A percentile compares a stretch with the other conserved stretches of the same genome.
These are phyloP conservation scores for Melanargia galathea DNA, from an alignment of 2,888 invertebrate genomes.

Conservation along the genomic window DNA sequence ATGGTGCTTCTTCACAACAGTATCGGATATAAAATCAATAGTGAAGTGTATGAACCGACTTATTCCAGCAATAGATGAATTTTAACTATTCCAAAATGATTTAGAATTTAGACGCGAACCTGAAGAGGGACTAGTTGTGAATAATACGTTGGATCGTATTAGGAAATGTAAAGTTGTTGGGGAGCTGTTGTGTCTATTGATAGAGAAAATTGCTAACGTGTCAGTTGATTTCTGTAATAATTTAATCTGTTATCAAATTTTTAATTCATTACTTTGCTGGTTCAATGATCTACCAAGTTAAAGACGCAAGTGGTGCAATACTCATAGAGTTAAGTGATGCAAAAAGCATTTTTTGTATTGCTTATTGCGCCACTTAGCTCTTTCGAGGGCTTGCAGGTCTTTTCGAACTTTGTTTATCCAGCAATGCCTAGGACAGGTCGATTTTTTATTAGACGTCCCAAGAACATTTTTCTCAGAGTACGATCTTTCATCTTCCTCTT, in stretches of 20 bases:
- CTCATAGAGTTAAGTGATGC: no score
- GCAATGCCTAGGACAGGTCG: no score
- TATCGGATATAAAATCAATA: neutral
- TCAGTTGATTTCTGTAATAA: constrained; percentile 51
- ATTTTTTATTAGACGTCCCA: no score
- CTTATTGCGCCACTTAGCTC: no score
- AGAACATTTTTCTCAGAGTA: neutral
- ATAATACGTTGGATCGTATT: constrained; percentile 52
- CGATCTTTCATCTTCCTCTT: neutral
- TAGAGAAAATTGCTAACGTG: constrained; percentile 51
- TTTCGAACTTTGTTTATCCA: no score
- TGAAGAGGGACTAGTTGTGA: constrained; percentile 46
- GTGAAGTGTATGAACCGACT: neutral
- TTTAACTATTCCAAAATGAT: constrained; percentile 36
- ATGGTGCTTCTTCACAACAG: neutral
- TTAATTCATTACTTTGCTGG: constrained; percentile 17
- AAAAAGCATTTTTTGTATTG: no score
- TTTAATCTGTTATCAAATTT: constrained; percentile 44
- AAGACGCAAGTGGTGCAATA: no score
- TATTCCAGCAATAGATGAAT: constrained; percentile 19
- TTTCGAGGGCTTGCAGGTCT: no score
- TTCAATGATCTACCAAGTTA: neutral
- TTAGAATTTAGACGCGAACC: constrained; percentile 36
- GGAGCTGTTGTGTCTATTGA: constrained; percentile 60
- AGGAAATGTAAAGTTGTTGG: constrained; percentile 40